Percentiles rank a stretch among this genome's conserved stretches.
phyloP scores from a whole-genome alignment of 2,888 invertebrate genomes.

The Lacanobia oleracea region DNA sequence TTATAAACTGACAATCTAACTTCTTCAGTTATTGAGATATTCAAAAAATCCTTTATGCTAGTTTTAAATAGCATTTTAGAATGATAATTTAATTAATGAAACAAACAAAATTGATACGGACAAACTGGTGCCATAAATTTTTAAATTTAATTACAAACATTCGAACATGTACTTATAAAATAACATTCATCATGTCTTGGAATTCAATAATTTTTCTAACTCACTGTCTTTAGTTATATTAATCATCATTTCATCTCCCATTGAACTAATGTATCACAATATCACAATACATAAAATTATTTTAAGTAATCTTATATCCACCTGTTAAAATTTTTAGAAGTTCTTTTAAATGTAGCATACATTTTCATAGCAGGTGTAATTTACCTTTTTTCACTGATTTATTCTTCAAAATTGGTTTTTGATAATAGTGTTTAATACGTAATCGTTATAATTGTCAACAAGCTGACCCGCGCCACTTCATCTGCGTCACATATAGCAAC shows the following conservation, averaged over 20 bases:
- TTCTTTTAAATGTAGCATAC: constrained; percentile 13
- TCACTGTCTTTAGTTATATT: constrained; percentile 4
- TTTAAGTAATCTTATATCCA: constrained; percentile 35
- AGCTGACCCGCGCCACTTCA: too few species aligned
- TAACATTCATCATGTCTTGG: not conserved
- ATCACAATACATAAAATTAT: constrained; percentile 17
- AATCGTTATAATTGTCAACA: too few species aligned
- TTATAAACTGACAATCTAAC: too few species aligned
- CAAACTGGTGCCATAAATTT: not conserved
- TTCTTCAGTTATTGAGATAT: not conserved
- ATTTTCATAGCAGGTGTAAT: not conserved
- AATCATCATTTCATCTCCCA: constrained; percentile 26
- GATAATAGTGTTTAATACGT: too few species aligned
- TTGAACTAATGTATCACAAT: constrained; percentile 12
- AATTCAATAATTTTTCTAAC: constrained; percentile 7
- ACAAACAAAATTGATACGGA: not conserved
- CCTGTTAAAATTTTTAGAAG: constrained; percentile 29
- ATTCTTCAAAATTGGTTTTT: not conserved
- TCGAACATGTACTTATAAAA: not conserved
- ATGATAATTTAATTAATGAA: not conserved
- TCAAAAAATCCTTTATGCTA: not conserved
- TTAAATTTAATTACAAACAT: too few species aligned
- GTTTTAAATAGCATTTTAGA: not conserved
- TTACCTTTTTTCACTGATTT: not conserved
- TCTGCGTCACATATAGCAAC: too few species aligned